phyloP scores from a whole-genome alignment of 1,140 invertebrate species.

The Ylistrum balloti region DNA sequence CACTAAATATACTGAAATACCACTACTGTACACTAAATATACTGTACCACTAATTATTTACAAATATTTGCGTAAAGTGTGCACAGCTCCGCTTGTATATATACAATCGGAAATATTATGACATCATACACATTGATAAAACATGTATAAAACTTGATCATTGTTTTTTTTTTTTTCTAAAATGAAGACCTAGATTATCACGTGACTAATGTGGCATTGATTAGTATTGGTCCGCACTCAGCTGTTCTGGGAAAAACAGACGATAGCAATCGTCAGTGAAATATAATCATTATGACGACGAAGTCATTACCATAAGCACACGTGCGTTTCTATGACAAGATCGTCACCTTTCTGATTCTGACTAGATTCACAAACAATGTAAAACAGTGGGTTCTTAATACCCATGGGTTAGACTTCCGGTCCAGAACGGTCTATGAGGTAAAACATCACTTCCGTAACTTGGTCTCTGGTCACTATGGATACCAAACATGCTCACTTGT shows the following conservation, averaged over 20 bases:
- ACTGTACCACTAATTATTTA: no score
- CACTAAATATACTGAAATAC: no score
- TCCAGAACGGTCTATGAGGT: neutral
- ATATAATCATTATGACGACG: neutral
- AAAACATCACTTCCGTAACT: conserved; percentile 6
- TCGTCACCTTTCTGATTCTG: neutral
- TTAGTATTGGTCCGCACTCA: no score
- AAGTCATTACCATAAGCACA: neutral
- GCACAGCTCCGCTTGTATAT: neutral
- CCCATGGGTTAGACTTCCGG: neutral
- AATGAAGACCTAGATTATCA: neutral
- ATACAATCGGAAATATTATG: neutral
- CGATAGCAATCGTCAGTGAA: neutral
- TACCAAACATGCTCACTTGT: neutral
- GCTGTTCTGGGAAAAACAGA: no score
- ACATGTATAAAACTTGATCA: no score
- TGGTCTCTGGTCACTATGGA: neutral
- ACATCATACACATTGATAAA: no score
- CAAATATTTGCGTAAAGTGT: neutral
- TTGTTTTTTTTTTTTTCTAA: no score
- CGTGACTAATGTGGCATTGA: neutral
- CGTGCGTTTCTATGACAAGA: neutral
- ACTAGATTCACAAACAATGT: neutral
- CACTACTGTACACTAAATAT: no score
- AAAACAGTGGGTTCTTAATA: neutral